Evolutionary conservation across 2,797 vertebrate species (phyloP), one percentile per base, ranked within the genome.

Genomic region (Melanotaenia pygmaea): DNA sequence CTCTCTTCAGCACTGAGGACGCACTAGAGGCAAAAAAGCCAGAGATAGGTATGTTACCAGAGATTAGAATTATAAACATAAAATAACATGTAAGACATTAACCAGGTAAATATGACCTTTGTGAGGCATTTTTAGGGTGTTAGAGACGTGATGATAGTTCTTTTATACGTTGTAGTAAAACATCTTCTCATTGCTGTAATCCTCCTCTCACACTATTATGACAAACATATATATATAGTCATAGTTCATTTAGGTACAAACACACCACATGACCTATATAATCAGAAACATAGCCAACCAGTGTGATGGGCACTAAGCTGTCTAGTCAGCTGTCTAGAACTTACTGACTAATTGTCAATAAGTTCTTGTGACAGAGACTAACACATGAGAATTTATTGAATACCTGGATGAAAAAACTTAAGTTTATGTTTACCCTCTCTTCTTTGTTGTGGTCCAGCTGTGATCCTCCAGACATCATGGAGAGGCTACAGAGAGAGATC

Each of bases 1-100:
- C 97, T 2, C 94, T 99, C 40, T 99, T 99, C 92, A 93, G 93
- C 28, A 99, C 98, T 7, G 98, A 99, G 85, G 98, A 99, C 72
- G 95, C 96, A 37, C 92, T 99, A 16, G 96, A 99, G 89, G 92
- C 95, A 64, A 96, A 96, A 88, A 97, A 96, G 84, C 97, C 98
- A 77, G 95, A 95, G 54, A 94, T 99, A 13, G 97, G 98, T 99
- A 80, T 94, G 95, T 60, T 10, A 56, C 28, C 9, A 32, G 5
- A 16, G 13, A 10, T 32, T 1, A 12, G 0, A 34, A 58, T 74
- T 22, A 7, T 30, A 35, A 75, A 59, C 2, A 53, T 34, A 22
- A 64, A 56, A 38, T 67, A 3, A 57, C 60, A 57, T 18, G 1
- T 8, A 40, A 69, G 6, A 32, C 22, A 56, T 35, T 28, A 26